Base-by-base conservation (phyloP, 2,113 vertebrate species). In the Callorhinus ursinus region DNA sequence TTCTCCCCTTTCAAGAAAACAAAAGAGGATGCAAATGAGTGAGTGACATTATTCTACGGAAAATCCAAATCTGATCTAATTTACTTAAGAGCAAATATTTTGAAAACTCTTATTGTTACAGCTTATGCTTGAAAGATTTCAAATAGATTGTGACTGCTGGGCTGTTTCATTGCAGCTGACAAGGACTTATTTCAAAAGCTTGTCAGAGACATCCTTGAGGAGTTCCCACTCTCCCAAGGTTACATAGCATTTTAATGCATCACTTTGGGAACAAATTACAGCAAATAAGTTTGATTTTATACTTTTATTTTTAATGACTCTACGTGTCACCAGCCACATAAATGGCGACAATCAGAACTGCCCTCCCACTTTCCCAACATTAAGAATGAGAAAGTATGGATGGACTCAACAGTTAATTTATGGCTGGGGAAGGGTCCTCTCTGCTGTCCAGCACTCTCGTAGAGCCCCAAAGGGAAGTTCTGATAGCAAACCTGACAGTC, bases 21-120 rank as follows among this genome's bases (percentile, higher is more conserved):
- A 19, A 22, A 55, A 24, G 76, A 96, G 15, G n/a, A 67, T 83
- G 31, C 14, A 71, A 97, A 85, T 69, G 21, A 88, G 10, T 84
- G 55, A 65, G 51, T 51, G 61, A 53, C n/a, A 59, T 67, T 92
- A 77, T 89, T 90, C 57, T 81, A n/a, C 61, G 76, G 51, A 93
- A 87, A 90, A 88, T 18, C 33, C 76, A 86, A 77, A 83, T 86
- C 14, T 82, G 72, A 86, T 80, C 46, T 55, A 81, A 71, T 85
- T 72, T 90, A 85, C 53, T 94, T 63, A 76, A 65, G 83, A 89
- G 57, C 15, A 88, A 82, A 67, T 91, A 82, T 89, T 90, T 89
- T 63, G 79, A 80, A 95, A 82, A 88, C 42, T 77, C 46, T 79
- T 83, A 84, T 85, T 93, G 59, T 76, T 63, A 91, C 12, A 88